Evolutionary conservation across 2,113 vertebrate species (phyloP).

Genomic region (Caranx melampygus): DNA sequence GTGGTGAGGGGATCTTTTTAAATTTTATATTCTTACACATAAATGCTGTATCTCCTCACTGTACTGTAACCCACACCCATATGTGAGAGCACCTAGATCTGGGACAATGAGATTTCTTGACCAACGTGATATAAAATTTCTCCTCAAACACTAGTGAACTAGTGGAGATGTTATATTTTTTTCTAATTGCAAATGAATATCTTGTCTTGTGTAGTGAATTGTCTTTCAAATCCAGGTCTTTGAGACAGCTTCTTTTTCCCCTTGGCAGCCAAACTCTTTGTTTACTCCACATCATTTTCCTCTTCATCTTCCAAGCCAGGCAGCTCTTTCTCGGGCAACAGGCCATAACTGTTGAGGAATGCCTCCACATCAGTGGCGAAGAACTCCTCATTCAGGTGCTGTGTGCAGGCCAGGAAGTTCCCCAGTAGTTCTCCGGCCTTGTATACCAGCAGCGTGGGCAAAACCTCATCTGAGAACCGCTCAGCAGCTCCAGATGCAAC

Average conservation of each 20-base stretch:
- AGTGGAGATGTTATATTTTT: not conserved
- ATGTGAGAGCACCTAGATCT: slow-evolving; percentile 12
- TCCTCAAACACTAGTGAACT: slow-evolving; percentile 52
- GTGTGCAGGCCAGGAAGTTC: slow-evolving; percentile 91
- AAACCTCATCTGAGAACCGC: slow-evolving; percentile 90
- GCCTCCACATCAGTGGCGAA: slow-evolving; percentile 94
- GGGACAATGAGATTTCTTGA: slow-evolving; percentile 11
- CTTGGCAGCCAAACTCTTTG: not conserved
- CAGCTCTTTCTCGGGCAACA: slow-evolving; percentile 91
- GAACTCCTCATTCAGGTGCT: slow-evolving; percentile 92
- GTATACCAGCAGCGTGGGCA: slow-evolving; percentile 94
- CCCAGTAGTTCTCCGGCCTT: slow-evolving; percentile 95
- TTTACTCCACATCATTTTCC: slow-evolving; percentile 87
- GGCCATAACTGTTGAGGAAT: slow-evolving; percentile 95
- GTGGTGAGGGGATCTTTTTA: not conserved
- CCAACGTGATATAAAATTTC: slow-evolving; percentile 7
- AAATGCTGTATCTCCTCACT: not conserved
- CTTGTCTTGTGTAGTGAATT: slow-evolving; percentile 26
- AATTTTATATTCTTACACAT: slow-evolving; percentile 14
- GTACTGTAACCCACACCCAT: not conserved
- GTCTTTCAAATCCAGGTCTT: slow-evolving; percentile 36
- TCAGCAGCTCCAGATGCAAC: slow-evolving; percentile 90
- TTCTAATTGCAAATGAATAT: slow-evolving; percentile 37
- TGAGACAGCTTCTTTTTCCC: slow-evolving; percentile 11
- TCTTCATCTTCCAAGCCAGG: slow-evolving; percentile 77